A percentile compares a stretch with the other conserved stretches of the same genome.
Conservation (phyloP, 2,113 vertebrate species). For the Callospermophilus lateralis region DNA sequence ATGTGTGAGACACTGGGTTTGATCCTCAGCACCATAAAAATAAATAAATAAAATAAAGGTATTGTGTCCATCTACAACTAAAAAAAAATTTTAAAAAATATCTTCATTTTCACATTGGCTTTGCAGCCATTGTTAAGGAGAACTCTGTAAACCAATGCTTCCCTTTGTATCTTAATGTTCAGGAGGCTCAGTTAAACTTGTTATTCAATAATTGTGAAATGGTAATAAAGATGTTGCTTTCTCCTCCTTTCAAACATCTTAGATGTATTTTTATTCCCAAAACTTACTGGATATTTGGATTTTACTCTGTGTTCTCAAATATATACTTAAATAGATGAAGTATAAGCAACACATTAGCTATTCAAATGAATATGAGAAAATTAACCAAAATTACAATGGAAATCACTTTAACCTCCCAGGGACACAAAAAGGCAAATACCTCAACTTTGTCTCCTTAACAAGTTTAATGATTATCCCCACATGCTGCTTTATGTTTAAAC, state of each 20-base stretch:
- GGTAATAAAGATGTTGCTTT: constrained; percentile 30
- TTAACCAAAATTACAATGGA: constrained; percentile 50
- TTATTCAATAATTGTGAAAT: constrained; percentile 12
- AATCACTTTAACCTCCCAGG: not conserved
- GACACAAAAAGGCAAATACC: not conserved
- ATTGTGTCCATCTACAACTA: too few relatives aligned
- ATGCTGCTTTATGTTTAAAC: constrained; percentile 25
- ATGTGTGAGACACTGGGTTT: too few relatives aligned
- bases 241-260: not conserved
- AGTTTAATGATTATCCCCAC: not conserved
- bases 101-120: not conserved
- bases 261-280: constrained; percentile 10
- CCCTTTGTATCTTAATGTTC: not conserved
- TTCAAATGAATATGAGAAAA: constrained; percentile 10
- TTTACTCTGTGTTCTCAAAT: constrained; percentile 46
- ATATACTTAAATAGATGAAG: constrained; percentile 32
- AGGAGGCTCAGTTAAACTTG: constrained; percentile 16
- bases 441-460: not conserved
- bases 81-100: not conserved
- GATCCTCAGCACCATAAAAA: too few relatives aligned
- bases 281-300: not conserved
- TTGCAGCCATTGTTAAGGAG: not conserved
- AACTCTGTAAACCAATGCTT: constrained; percentile 35
- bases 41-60: too few relatives aligned
- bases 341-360: not conserved